These are phyloP conservation scores for Scaptomyza hsui DNA, from an alignment of 1,140 invertebrate species.

Conservation along the genomic window DNA sequence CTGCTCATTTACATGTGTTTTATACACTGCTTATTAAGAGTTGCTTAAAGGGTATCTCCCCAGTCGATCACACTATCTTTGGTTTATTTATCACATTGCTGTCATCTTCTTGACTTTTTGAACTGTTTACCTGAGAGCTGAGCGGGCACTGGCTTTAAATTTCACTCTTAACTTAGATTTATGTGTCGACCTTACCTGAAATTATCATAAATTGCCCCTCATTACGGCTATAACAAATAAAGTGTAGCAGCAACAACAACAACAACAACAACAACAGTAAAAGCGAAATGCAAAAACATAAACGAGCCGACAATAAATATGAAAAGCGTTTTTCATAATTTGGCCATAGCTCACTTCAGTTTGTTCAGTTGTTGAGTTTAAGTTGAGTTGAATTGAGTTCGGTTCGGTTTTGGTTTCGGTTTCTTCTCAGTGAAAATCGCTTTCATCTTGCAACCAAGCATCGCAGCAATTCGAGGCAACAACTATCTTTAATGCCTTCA, in stretches of 20 bases:
- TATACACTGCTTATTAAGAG: conserved; percentile 4
- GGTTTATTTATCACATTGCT: conserved; percentile 53
- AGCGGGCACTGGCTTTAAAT: conserved; percentile 58
- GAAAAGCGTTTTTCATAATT: conserved; percentile 65
- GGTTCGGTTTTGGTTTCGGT: conserved; percentile 27
- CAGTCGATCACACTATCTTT: neutral
- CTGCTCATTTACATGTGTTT: conserved; percentile 26
- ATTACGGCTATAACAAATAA: conserved; percentile 57
- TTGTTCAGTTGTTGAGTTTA: no score
- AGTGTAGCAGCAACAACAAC: no score
- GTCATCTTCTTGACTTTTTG: conserved; percentile 46
- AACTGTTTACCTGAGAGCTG: conserved; percentile 32
- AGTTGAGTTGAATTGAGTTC: conserved; percentile 32
- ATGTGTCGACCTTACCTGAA: conserved; percentile 72
- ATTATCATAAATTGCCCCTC: conserved; percentile 79
- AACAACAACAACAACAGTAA: no score
- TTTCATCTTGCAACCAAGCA: conserved; percentile 60
- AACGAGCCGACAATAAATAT: conserved; percentile 68
- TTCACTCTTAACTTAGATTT: conserved; percentile 73
- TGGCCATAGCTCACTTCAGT: conserved; percentile 23
- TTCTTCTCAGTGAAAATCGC: conserved; percentile 66
- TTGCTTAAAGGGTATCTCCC: neutral
- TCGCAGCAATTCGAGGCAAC: conserved; percentile 2
- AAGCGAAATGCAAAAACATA: conserved; percentile 25
- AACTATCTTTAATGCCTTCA: conserved; percentile 50